phyloP scores from a whole-genome alignment of 1,140 invertebrate genomes.

The Drosophila pectinifera region DNA sequence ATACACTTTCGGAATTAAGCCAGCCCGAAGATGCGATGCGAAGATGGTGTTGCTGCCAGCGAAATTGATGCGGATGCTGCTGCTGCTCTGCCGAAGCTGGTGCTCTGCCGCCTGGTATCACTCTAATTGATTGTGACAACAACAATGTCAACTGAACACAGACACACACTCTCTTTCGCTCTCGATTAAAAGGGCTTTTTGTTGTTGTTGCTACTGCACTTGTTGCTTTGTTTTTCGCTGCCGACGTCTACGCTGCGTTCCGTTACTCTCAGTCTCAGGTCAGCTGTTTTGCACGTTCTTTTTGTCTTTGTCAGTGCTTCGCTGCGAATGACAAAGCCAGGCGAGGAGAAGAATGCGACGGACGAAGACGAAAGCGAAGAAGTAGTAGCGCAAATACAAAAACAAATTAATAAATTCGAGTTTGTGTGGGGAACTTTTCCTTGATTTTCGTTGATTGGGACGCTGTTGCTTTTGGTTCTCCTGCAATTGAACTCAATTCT shows the following conservation, averaged over 20 bases:
- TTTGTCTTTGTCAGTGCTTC: slow-evolving; percentile 33
- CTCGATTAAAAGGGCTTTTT: slow-evolving; percentile 42
- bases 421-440: slow-evolving; percentile 51
- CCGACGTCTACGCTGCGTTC: slow-evolving; percentile 33
- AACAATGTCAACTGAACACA: slow-evolving; percentile 15
- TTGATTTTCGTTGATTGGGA: slow-evolving; percentile 63
- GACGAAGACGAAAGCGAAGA: not conserved
- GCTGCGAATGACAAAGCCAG: slow-evolving; percentile 51
- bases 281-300: slow-evolving; percentile 75
- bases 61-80: slow-evolving; percentile 52
- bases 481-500: slow-evolving; percentile 69
- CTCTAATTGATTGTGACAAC: slow-evolving; percentile 63
- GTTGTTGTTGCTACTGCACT: slow-evolving; percentile 42
- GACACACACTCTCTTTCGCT: slow-evolving; percentile 6
- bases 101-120: slow-evolving; percentile 32
- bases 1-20: slow-evolving; percentile 45
- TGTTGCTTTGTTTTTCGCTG: slow-evolving; percentile 48
- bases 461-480: slow-evolving; percentile 40
- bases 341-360: slow-evolving; percentile 6
- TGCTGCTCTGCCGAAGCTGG: slow-evolving; percentile 45
- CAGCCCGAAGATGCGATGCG: slow-evolving; percentile 23
- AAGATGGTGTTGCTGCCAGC: slow-evolving; percentile 40
- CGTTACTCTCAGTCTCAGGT: slow-evolving; percentile 50
- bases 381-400: slow-evolving; percentile 35
- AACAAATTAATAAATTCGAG: slow-evolving; percentile 73